A percentile compares a stretch with the other conserved stretches of the same genome.
Evolutionary conservation across 2,888 invertebrate species (phyloP).

Genomic region (Tetramorium bicarinatum): DNA sequence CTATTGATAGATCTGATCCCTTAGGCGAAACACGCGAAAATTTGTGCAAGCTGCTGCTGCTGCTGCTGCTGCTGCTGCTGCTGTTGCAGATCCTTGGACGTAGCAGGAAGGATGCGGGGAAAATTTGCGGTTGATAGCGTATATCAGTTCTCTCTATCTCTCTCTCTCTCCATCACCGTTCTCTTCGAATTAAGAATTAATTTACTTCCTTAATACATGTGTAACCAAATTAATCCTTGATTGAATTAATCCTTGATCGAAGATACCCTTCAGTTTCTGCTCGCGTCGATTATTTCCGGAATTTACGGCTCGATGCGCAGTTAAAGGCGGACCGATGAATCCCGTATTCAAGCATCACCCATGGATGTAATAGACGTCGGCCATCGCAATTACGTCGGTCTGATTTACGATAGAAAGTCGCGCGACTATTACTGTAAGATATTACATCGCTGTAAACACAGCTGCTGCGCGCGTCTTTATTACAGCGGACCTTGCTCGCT

Average conservation of each 20-base stretch:
- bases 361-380: constrained; percentile 23
- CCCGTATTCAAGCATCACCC: constrained; percentile 6
- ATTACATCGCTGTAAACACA: constrained; percentile 66
- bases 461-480: constrained; percentile 50
- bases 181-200: constrained; percentile 19
- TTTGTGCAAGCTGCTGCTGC: background rate
- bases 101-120: constrained; percentile 8
- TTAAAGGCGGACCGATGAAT: constrained; percentile 48
- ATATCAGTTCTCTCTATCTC: background rate
- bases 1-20: background rate
- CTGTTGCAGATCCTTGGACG: background rate
- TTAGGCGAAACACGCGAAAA: background rate
- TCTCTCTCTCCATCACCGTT: background rate
- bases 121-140: constrained; percentile 5
- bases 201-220: background rate
- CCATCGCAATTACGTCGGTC: constrained; percentile 45
- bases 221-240: constrained; percentile 1
- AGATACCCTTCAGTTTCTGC: background rate
- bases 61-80: background rate
- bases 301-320: background rate
- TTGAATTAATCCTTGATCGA: background rate
- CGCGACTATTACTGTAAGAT: constrained; percentile 50
- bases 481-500: constrained; percentile 52
- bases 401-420: constrained; percentile 73
- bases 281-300: background rate